phyloP scores from a whole-genome alignment of 2,888 invertebrate genomes.

The Lasioglossum villosulum region DNA sequence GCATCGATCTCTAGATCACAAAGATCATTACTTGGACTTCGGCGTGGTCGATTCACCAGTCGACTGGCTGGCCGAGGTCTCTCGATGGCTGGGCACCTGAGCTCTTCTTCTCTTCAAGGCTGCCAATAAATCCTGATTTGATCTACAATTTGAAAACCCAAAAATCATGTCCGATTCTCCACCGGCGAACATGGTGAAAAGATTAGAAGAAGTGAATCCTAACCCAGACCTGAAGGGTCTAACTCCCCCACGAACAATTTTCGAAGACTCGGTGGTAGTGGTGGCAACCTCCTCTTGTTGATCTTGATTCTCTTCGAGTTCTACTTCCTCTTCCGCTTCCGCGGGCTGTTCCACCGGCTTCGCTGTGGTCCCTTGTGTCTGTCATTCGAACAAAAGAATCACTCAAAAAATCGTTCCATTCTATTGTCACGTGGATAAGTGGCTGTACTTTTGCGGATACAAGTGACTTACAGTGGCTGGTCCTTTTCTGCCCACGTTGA shows the following conservation, averaged over 20 bases:
- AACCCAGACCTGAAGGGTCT: slow-evolving; percentile 87
- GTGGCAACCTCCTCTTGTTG: slow-evolving; percentile 85
- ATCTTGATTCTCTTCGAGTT: slow-evolving; percentile 87
- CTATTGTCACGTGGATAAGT: neutral
- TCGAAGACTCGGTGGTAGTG: slow-evolving; percentile 90
- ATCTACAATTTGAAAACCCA: slow-evolving; percentile 82
- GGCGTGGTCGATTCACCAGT: slow-evolving; percentile 70
- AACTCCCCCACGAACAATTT: slow-evolving; percentile 88
- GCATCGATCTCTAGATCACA: neutral
- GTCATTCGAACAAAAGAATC: neutral
- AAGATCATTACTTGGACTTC: slow-evolving; percentile 69
- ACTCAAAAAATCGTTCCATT: neutral
- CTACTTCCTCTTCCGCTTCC: slow-evolving; percentile 84
- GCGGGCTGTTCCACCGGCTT: slow-evolving; percentile 74
- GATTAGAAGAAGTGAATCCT: neutral
- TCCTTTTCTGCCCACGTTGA: slow-evolving; percentile 69
- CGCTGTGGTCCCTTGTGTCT: slow-evolving; percentile 76
- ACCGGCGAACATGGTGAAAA: neutral
- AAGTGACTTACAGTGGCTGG: slow-evolving; percentile 57
- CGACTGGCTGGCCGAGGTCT: slow-evolving; percentile 69
- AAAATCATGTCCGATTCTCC: neutral
- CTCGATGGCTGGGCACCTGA: slow-evolving; percentile 86
- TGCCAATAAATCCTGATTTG: slow-evolving; percentile 91
- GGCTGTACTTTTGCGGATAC: neutral
- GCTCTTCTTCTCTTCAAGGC: slow-evolving; percentile 90